Percentiles rank a stretch among this genome's conserved stretches.
These are phyloP conservation scores for Buceros bicornis DNA, from an alignment of 2,797 vertebrate genomes.

Conservation along the genomic window DNA sequence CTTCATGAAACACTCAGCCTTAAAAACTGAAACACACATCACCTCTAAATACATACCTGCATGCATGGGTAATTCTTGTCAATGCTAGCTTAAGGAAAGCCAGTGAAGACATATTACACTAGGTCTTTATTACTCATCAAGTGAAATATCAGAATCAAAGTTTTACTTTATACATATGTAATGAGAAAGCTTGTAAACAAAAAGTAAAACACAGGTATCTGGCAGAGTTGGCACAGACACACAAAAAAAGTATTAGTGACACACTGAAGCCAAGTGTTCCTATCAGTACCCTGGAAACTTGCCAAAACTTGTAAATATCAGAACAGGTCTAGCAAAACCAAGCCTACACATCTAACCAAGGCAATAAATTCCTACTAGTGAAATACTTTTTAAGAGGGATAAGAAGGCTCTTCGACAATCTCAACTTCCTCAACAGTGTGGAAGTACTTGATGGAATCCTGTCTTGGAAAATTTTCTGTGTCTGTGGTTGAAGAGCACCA, in stretches of 20 bases:
- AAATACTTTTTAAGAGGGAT: background rate
- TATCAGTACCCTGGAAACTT: background rate
- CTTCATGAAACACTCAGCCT: background rate
- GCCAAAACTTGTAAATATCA: background rate
- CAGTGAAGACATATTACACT: background rate
- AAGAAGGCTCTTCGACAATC: background rate
- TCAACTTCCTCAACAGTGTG: background rate
- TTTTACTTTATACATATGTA: background rate
- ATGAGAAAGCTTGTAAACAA: background rate
- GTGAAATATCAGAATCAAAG: background rate
- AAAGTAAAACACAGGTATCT: rapidly evolving
- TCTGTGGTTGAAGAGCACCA: background rate
- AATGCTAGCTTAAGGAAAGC: background rate
- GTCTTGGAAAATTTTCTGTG: background rate
- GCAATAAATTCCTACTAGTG: background rate
- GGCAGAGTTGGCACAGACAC: background rate
- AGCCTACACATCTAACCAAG: background rate
- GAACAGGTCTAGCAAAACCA: background rate
- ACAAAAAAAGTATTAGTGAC: background rate
- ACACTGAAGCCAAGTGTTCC: background rate
- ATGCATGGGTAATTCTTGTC: background rate
- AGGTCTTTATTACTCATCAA: background rate
- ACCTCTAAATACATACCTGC: background rate
- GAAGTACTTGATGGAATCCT: background rate
- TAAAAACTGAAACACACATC: background rate